Percentiles rank a stretch among this genome's conserved stretches.
phyloP scores from a whole-genome alignment of 1,140 invertebrate genomes.

The Nephila pilipes region DNA sequence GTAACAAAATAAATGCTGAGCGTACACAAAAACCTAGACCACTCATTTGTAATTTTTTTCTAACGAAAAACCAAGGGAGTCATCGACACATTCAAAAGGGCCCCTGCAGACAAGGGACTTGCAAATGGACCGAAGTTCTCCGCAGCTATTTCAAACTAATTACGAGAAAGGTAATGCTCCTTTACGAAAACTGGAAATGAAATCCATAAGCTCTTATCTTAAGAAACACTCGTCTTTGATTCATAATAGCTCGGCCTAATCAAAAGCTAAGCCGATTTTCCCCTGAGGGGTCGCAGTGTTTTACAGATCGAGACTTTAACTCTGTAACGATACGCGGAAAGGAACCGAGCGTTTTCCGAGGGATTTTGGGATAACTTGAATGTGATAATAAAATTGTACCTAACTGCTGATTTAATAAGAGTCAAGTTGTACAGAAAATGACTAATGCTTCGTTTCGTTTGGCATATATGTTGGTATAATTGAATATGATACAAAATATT shows the following conservation, averaged over 20 bases:
- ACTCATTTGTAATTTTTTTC: not conserved
- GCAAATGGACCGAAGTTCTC: constrained; percentile 43
- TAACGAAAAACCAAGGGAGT: not conserved
- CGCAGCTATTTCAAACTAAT: constrained; percentile 14
- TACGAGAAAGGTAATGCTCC: constrained; percentile 26
- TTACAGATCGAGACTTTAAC: constrained; percentile 26
- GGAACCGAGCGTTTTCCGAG: not conserved
- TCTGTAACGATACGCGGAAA: not conserved
- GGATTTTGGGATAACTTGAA: not conserved
- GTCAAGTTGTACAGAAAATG: too few species aligned
- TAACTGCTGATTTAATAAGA: too few species aligned
- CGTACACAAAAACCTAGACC: too few species aligned
- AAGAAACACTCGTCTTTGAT: constrained; percentile 48
- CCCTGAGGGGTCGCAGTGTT: not conserved
- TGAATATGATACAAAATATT: too few species aligned
- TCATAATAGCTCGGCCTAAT: constrained; percentile 1
- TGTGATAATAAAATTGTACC: too few species aligned
- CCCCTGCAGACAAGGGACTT: not conserved
- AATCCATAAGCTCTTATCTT: constrained; percentile 39
- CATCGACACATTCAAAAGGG: not conserved
- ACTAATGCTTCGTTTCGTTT: too few species aligned
- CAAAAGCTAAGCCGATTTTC: constrained; percentile 42
- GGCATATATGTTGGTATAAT: too few species aligned
- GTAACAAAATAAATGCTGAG: too few species aligned
- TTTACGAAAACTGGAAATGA: not conserved